A percentile compares a stretch with the other conserved stretches of the same genome.
Evolutionary conservation across 2,888 invertebrate species (phyloP).

Genomic region (Pandemis heparana): DNA sequence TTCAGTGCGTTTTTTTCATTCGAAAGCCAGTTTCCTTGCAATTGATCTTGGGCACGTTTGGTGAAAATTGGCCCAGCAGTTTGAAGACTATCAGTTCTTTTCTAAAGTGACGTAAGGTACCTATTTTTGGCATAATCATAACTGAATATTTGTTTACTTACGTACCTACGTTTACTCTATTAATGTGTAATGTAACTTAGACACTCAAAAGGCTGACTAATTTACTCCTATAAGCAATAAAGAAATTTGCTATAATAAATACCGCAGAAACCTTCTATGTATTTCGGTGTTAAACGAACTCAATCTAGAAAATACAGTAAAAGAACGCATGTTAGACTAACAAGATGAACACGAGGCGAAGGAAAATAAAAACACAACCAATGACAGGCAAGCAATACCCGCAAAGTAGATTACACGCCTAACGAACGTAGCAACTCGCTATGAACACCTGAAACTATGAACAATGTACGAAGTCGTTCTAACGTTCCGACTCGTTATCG

Average conservation of each 20-base stretch:
- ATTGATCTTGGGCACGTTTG: no score
- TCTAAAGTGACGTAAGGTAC: no score
- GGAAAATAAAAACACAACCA: constrained; percentile 16
- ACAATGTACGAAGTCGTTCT: constrained; percentile 42
- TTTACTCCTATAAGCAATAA: background rate
- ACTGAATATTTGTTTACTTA: no score
- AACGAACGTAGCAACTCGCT: constrained; percentile 50
- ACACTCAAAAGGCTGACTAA: background rate
- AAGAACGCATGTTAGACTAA: constrained; percentile 17
- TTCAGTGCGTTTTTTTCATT: no score
- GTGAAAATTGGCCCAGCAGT: no score
- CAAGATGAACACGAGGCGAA: constrained; percentile 24
- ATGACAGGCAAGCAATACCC: constrained; percentile 43
- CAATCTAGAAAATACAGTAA: constrained; percentile 7
- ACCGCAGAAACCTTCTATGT: background rate
- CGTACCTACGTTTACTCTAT: no score
- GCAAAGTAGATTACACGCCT: constrained; percentile 58
- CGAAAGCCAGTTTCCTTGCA: no score
- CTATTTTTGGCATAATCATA: no score
- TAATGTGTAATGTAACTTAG: no score
- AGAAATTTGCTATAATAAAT: background rate
- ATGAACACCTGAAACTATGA: constrained; percentile 50
- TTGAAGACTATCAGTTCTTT: no score
- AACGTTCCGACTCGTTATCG: constrained; percentile 39
- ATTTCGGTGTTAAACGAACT: background rate